Percentiles rank a stretch among this genome's conserved stretches.
phyloP scores from a whole-genome alignment of 2,113 vertebrate species.

The Phaetusa simplex region DNA sequence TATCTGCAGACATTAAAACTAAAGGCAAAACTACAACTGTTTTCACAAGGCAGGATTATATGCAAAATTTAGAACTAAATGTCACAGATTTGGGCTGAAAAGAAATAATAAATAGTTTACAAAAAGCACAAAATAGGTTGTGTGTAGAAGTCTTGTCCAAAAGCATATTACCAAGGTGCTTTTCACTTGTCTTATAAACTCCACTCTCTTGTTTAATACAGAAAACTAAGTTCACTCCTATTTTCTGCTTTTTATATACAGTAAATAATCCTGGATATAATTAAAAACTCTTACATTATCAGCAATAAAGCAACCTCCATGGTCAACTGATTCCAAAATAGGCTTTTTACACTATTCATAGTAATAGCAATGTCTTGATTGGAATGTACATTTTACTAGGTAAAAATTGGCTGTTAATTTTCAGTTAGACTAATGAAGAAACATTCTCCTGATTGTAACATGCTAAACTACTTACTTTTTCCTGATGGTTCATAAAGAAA shows the following conservation, averaged over 20 bases:
- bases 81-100: neutral
- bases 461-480: neutral
- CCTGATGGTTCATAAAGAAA: neutral
- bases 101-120: neutral
- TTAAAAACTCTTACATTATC: neutral
- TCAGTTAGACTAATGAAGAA: neutral
- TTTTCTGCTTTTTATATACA: neutral
- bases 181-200: neutral
- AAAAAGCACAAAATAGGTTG: neutral
- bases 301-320: neutral
- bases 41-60: neutral
- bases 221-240: neutral
- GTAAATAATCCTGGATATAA: neutral
- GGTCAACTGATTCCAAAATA: neutral
- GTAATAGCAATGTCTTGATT: neutral
- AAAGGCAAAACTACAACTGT: neutral
- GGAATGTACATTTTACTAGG: neutral
- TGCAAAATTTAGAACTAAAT: neutral
- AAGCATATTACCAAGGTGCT: neutral
- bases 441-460: neutral
- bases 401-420: neutral
- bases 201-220: neutral
- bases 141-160: neutral
- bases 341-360: neutral
- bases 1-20: neutral